Conservation (phyloP, 2,888 invertebrate genomes). For the Quadroppia sp. region DNA sequence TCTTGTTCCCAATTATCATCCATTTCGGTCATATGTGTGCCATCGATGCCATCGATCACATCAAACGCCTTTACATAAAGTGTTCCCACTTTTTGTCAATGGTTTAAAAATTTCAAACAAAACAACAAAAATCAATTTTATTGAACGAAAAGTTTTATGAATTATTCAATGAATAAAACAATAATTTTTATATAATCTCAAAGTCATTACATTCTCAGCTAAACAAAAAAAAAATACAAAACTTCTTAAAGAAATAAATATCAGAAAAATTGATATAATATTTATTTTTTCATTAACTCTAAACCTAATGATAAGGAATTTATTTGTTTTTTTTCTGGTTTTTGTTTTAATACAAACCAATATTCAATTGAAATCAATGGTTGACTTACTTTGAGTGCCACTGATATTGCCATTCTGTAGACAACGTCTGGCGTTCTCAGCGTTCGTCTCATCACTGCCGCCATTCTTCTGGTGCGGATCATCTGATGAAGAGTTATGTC, state of each 20-base stretch:
- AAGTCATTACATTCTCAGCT: no score
- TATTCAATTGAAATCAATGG: not conserved
- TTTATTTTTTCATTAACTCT: no score
- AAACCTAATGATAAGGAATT: no score
- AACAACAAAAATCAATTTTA: not conserved
- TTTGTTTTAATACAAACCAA: no score
- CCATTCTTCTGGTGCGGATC: not conserved
- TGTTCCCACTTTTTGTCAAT: constrained; percentile 5
- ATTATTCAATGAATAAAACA: no score
- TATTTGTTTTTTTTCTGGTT: no score
- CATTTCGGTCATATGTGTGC: not conserved
- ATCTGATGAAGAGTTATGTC: constrained; percentile 13
- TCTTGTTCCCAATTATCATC: not conserved
- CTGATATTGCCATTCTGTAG: constrained; percentile 4
- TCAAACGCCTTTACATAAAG: constrained; percentile 26
- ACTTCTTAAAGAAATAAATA: no score
- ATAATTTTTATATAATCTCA: no score
- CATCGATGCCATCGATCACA: constrained; percentile 13
- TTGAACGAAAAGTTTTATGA: no score
- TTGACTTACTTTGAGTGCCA: not conserved
- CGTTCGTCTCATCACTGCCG: not conserved
- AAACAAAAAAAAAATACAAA: no score
- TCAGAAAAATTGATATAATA: no score
- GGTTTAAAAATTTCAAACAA: not conserved
- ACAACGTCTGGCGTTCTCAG: constrained; percentile 19